Base-by-base conservation (phyloP, 2,797 vertebrate genomes). In the Syndactyla subalaris region DNA sequence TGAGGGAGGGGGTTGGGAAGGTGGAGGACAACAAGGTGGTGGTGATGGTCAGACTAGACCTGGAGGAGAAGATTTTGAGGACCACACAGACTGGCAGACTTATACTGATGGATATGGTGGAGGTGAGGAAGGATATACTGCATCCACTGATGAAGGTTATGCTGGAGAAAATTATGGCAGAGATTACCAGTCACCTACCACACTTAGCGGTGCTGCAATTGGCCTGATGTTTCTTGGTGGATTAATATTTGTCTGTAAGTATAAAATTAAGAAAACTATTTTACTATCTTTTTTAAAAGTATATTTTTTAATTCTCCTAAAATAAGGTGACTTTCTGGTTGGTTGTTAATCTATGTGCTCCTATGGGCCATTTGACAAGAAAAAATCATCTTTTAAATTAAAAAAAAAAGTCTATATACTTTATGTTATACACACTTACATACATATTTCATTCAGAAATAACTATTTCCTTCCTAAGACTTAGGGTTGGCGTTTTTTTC, bases 231-330 rank as follows among this genome's bases (percentile, higher is more conserved):
- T 98, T 74, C 97, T 98, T 1, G 98, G 98, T 32, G 98, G 98
- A 81, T 68, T 98, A 95, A 88, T 98, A 94, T 92, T 98, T 97
- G 95, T 98, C 16, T 1, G 98, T 98, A 97, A 98, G 98, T 98
- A 96, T 22, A 14, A 91, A 65, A 54, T 26, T 36, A 19, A 21
- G 27, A 71, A 26, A 34, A 55, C 2, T 6, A 36, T 9, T 45
- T 20, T 48, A 41, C 71, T 30, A 9, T 7, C 43, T 90, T 70
- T 89, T 10, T 41, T 4, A n/a, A 34, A 32, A 15, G 3, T 18
- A 1, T 2, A 8, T 24, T 13, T 79, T 86, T 76, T 1, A 43
- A 46, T 36, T 88, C 7, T 71, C 49, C 41, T 74, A 39, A 73
- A 63, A 66, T 24, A 54, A 34, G 12, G 7, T 57, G 43, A 38